Percentiles rank a stretch among this genome's conserved stretches.
phyloP scores from a whole-genome alignment of 1,140 invertebrate genomes.

The Aricia agestis region DNA sequence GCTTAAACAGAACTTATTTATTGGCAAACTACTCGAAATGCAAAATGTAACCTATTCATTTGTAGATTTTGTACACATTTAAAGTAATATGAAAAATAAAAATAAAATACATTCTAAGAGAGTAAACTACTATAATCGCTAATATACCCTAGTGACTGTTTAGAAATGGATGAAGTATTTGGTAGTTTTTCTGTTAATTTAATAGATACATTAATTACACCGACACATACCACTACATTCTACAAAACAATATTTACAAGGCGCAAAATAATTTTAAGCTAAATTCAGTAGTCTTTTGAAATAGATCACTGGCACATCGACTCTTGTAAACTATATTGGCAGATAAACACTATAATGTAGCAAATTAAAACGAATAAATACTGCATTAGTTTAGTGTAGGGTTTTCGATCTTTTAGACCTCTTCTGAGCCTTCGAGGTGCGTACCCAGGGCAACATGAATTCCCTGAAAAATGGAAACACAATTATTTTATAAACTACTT shows the following conservation, averaged over 20 bases:
- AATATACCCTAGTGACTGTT: background rate
- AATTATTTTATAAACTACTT: background rate
- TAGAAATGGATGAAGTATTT: slow-evolving; percentile 10
- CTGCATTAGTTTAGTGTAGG: slow-evolving; percentile 40
- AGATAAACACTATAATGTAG: slow-evolving; percentile 3
- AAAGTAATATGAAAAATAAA: background rate
- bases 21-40: background rate
- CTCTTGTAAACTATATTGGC: background rate
- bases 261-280: background rate
- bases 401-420: slow-evolving; percentile 62
- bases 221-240: background rate
- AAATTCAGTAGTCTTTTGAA: background rate
- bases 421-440: slow-evolving; percentile 55
- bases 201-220: background rate
- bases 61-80: background rate
- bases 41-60: background rate
- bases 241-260: slow-evolving; percentile 12
- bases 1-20: background rate
- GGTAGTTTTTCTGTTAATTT: slow-evolving; percentile 9
- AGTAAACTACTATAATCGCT: background rate
- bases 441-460: slow-evolving; percentile 63
- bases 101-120: background rate
- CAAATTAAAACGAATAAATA: slow-evolving; percentile 3
- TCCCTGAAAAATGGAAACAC: slow-evolving; percentile 50
- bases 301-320: background rate